These are phyloP conservation scores for Myrmecobius fasciatus DNA, from an alignment of 2,113 vertebrate genomes.

Conservation along the genomic window DNA sequence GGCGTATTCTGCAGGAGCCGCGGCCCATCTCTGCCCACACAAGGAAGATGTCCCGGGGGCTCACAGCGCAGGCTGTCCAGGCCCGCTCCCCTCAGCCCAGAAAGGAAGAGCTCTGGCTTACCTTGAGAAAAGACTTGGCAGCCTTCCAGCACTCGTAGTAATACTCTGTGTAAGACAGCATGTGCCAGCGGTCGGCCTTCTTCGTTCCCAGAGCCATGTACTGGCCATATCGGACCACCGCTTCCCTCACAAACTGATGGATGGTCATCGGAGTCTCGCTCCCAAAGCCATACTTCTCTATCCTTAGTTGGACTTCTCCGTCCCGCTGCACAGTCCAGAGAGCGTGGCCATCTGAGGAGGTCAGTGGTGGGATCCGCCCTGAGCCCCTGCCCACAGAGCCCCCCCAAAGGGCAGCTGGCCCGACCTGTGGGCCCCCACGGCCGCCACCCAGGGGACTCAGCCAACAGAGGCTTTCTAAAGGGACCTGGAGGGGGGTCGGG, in stretches of 20 bases:
- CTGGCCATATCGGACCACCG: slow-evolving; percentile 81
- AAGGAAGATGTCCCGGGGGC: no score
- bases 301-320: slow-evolving; percentile 88
- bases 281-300: slow-evolving; percentile 83
- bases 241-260: slow-evolving; percentile 84
- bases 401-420: background rate
- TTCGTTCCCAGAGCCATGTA: slow-evolving; percentile 88
- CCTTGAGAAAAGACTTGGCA: slow-evolving; percentile 94
- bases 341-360: background rate
- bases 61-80: background rate
- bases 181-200: slow-evolving; percentile 83
- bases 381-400: background rate
- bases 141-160: slow-evolving; percentile 89
- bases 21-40: background rate
- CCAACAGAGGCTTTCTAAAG: background rate
- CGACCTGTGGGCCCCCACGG: background rate
- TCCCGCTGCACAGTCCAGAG: slow-evolving; percentile 87
- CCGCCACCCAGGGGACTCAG: background rate
- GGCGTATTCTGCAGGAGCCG: no score
- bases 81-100: background rate
- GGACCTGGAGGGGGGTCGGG: background rate
- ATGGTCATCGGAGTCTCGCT: slow-evolving; percentile 88
- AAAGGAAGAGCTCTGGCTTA: slow-evolving; percentile 48
- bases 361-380: background rate
- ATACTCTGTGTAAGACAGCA: slow-evolving; percentile 88